Percentiles rank a stretch among this genome's conserved stretches.
Evolutionary conservation across 2,113 vertebrate genomes (phyloP).

Genomic region (Laticauda colubrina): DNA sequence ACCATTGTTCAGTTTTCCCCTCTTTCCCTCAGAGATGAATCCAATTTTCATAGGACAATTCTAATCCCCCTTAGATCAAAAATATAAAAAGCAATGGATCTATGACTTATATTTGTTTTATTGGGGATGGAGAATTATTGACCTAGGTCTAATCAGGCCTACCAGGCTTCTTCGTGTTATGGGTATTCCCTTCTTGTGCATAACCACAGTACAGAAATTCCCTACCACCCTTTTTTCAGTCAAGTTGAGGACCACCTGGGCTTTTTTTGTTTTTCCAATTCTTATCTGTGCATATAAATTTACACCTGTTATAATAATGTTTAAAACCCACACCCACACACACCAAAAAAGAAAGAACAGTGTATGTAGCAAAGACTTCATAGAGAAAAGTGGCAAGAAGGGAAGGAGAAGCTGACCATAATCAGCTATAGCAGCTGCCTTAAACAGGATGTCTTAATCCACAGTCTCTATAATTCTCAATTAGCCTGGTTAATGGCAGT

Average conservation of each 20-base stretch:
- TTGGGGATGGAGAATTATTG: not conserved
- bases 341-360: not conserved
- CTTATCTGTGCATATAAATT: not conserved
- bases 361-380: not conserved
- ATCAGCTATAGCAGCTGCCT: not conserved
- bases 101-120: not conserved
- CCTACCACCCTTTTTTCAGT: not conserved
- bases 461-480: not conserved
- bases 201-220: not conserved
- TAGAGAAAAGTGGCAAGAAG: not conserved
- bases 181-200: not conserved
- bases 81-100: not conserved
- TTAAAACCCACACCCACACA: not conserved
- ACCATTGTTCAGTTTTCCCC: not conserved
- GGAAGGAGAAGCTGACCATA: not conserved
- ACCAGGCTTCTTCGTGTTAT: not conserved
- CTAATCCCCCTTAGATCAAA: not conserved
- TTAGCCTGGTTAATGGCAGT: not conserved
- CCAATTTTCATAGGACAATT: not conserved
- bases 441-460: not conserved
- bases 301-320: not conserved
- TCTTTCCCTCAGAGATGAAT: not conserved
- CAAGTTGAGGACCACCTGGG: not conserved
- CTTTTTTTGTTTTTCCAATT: not conserved
- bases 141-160: not conserved